Percentiles rank a stretch among this genome's conserved stretches.
Evolutionary conservation across 2,113 vertebrate genomes (phyloP).

Genomic region (Heterochromis multidens): DNA sequence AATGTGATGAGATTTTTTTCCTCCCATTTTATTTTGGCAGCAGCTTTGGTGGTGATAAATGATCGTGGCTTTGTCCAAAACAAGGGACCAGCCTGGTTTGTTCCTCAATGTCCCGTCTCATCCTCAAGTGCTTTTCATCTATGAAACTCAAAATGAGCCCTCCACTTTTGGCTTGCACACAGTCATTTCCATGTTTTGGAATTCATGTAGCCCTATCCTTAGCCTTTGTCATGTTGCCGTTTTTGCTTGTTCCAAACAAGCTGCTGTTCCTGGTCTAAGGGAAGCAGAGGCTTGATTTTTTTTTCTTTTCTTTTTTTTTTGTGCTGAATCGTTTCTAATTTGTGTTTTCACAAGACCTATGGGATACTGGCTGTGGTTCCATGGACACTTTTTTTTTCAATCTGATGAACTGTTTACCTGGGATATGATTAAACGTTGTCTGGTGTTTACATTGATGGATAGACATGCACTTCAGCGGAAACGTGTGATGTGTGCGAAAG

Average conservation of each 20-base stretch:
- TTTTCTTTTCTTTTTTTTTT: neutral
- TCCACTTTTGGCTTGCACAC: neutral
- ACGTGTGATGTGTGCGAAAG: neutral
- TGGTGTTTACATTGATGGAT: neutral
- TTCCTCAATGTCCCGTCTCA: neutral
- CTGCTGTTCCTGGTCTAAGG: neutral
- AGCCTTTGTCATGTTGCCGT: neutral
- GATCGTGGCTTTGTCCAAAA: constrained; percentile 6
- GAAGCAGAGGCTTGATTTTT: neutral
- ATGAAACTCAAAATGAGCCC: neutral
- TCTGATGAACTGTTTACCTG: neutral
- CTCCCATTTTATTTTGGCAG: neutral
- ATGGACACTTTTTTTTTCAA: neutral
- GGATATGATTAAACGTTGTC: neutral
- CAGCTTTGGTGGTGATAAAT: constrained; percentile 17
- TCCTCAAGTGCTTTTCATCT: constrained; percentile 37
- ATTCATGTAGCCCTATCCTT: neutral
- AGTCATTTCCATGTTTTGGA: neutral
- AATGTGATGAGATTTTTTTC: neutral
- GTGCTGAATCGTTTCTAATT: neutral
- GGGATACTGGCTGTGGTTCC: neutral
- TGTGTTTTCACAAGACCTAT: neutral
- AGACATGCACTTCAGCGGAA: neutral
- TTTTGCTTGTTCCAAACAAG: neutral
- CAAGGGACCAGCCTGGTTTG: neutral